Percentiles rank a stretch among this genome's conserved stretches.
Conservation (phyloP, 1,140 invertebrate species). For the Aphaenogaster floridana region DNA sequence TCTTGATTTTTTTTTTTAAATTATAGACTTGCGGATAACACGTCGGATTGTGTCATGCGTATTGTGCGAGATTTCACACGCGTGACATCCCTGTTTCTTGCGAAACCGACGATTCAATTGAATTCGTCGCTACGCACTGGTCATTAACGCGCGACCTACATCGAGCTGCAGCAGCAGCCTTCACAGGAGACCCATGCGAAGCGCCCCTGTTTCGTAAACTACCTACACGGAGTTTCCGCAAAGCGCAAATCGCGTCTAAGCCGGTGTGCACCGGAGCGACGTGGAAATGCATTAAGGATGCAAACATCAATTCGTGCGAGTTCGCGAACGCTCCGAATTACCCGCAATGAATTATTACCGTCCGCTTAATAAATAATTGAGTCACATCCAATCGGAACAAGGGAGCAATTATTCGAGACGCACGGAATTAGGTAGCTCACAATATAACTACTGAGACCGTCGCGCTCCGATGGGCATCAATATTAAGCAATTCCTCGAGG, state of each 20-base stretch:
- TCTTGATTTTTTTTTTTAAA: background rate
- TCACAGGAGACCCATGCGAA: constrained; percentile 35
- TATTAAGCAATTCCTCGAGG: background rate
- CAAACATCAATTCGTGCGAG: constrained; percentile 57
- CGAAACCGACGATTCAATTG: constrained; percentile 55
- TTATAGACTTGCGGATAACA: background rate
- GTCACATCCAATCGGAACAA: constrained; percentile 43
- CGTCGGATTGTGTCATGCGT: background rate
- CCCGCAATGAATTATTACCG: constrained; percentile 60
- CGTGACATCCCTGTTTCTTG: constrained; percentile 27
- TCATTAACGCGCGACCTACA: constrained; percentile 65
- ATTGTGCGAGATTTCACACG: background rate
- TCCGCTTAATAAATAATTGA: constrained; percentile 54
- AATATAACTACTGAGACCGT: background rate
- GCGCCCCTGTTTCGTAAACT: constrained; percentile 62
- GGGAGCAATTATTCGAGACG: constrained; percentile 49
- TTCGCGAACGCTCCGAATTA: constrained; percentile 46
- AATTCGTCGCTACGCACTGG: constrained; percentile 43
- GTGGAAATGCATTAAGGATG: constrained; percentile 67
- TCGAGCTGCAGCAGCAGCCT: background rate
- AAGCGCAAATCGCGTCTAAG: constrained; percentile 62
- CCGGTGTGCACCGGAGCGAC: constrained; percentile 49
- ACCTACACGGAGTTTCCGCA: constrained; percentile 60
- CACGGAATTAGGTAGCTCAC: constrained; percentile 16
- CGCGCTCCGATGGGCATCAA: background rate